Evolutionary conservation across 2,888 invertebrate genomes (phyloP).

Genomic region (Philonicus albiceps): DNA sequence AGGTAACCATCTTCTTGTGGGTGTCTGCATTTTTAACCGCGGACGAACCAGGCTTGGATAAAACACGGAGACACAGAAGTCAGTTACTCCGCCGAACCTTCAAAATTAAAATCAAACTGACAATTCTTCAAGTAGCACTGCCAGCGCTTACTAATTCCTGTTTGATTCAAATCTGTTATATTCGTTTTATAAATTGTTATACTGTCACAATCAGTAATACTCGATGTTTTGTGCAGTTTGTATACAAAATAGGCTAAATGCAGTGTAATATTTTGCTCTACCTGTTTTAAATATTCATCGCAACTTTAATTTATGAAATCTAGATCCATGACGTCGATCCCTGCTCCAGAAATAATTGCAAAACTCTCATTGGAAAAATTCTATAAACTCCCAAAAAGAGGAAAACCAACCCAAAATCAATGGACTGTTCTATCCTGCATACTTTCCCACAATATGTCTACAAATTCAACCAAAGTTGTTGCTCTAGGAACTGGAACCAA

Average conservation of each 20-base stretch:
- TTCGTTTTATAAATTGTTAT: not conserved
- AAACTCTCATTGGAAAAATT: conserved; percentile 70
- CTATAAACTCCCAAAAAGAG: conserved; percentile 74
- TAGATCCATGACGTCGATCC: not conserved
- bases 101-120: conserved; percentile 2
- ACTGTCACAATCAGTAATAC: not conserved
- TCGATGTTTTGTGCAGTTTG: not conserved
- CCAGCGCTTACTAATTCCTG: not conserved
- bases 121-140: not conserved
- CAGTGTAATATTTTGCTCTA: not conserved
- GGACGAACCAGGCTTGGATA: not conserved
- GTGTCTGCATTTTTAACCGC: not conserved
- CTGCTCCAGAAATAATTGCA: conserved; percentile 65
- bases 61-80: not conserved
- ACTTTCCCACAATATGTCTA: conserved; percentile 65
- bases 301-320: not conserved
- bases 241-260: not conserved
- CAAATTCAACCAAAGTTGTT: conserved; percentile 67
- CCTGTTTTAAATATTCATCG: not conserved
- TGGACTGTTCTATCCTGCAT: conserved; percentile 88
- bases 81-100: not conserved
- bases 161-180: not conserved
- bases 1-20: conserved; percentile 51
- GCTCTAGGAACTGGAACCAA: conserved; percentile 92
- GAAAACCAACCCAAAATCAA: conserved; percentile 77